Evolutionary conservation across 2,888 invertebrate genomes (phyloP).

Genomic region (Ormyrus pomaceus): DNA sequence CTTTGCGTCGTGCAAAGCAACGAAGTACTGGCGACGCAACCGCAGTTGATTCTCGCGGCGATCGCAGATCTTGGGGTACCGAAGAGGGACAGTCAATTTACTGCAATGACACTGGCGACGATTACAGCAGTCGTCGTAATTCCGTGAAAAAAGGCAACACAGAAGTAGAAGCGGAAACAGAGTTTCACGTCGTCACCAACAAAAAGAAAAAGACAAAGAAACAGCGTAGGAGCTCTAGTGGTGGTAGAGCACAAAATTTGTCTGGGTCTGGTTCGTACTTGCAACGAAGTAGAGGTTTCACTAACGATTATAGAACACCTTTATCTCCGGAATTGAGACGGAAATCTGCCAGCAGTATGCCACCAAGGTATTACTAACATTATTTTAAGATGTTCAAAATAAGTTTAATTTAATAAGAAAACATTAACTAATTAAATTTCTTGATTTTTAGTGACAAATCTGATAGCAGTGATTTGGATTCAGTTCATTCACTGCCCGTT

Average conservation of each 20-base stretch:
- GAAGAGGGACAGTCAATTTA: slow-evolving; percentile 79
- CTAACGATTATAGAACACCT: slow-evolving; percentile 70
- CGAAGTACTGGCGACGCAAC: slow-evolving; percentile 71
- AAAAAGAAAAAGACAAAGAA: slow-evolving; percentile 86
- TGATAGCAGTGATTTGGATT: slow-evolving; percentile 90
- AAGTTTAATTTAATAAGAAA: not conserved
- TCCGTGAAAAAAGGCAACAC: slow-evolving; percentile 65
- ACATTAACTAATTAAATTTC: slow-evolving; percentile 11
- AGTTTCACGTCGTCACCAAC: slow-evolving; percentile 91
- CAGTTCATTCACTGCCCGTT: slow-evolving; percentile 89
- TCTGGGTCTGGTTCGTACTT: slow-evolving; percentile 70
- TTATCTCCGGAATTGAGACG: slow-evolving; percentile 76
- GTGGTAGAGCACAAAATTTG: slow-evolving; percentile 72
- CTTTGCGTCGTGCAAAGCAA: slow-evolving; percentile 70
- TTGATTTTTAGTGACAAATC: slow-evolving; percentile 81
- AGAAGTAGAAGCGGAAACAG: slow-evolving; percentile 77
- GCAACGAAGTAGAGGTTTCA: slow-evolving; percentile 70
- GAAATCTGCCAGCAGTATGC: slow-evolving; percentile 87
- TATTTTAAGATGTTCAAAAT: not conserved
- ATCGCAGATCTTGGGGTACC: slow-evolving; percentile 83
- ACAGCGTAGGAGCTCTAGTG: slow-evolving; percentile 76
- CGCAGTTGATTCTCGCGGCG: slow-evolving; percentile 71
- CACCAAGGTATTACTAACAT: slow-evolving; percentile 77
- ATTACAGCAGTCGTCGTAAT: slow-evolving; percentile 70
- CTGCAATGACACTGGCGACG: slow-evolving; percentile 73